A percentile compares a stretch with the other conserved stretches of the same genome.
Evolutionary conservation across 1,140 invertebrate species (phyloP).

Genomic region (Apis dorsata): DNA sequence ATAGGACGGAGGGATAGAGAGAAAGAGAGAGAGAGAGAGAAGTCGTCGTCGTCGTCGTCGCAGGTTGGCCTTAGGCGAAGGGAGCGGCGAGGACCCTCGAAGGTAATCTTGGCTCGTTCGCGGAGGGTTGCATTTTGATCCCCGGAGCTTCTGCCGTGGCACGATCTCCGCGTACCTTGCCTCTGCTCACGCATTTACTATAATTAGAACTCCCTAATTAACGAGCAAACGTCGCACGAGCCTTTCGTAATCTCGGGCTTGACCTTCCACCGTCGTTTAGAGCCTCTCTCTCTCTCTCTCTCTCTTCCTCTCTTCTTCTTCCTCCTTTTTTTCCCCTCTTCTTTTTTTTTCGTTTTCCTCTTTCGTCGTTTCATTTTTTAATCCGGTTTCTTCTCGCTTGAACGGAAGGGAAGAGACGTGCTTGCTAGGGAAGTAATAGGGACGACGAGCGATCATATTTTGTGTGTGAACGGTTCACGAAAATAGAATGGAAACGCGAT

Average conservation of each 20-base stretch:
- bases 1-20: background rate
- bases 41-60: slow-evolving; percentile 39
- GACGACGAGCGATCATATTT: background rate
- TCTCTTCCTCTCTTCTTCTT: background rate
- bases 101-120: slow-evolving; percentile 76
- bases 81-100: slow-evolving; percentile 70
- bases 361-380: slow-evolving; percentile 29
- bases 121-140: slow-evolving; percentile 76
- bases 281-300: background rate
- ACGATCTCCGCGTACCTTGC: slow-evolving; percentile 71
- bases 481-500: slow-evolving; percentile 15
- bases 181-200: slow-evolving; percentile 69
- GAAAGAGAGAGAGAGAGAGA: slow-evolving; percentile 43
- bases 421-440: background rate
- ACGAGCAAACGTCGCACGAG: slow-evolving; percentile 67
- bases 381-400: slow-evolving; percentile 22
- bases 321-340: no score
- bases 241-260: slow-evolving; percentile 64
- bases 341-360: background rate
- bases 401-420: background rate
- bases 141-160: slow-evolving; percentile 74
- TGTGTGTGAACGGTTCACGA: background rate
- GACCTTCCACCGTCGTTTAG: slow-evolving; percentile 64
- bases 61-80: slow-evolving; percentile 63
- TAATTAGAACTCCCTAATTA: slow-evolving; percentile 74